These are phyloP conservation scores for Hymenochirus boettgeri DNA, from an alignment of 2,113 vertebrate species.

Conservation along the genomic window DNA sequence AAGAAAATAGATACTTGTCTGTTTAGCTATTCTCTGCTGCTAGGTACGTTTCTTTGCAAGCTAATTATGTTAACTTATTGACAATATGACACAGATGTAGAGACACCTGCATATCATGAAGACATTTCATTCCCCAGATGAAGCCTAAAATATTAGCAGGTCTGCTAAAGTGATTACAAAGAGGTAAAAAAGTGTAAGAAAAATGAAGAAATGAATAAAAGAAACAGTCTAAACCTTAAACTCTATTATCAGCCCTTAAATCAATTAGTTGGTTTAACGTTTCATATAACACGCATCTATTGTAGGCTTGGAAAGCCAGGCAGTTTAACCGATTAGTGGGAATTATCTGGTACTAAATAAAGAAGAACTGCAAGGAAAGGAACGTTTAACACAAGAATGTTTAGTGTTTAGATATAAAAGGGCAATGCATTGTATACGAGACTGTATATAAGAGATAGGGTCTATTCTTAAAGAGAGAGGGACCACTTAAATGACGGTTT, in stretches of 20 bases:
- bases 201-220: neutral
- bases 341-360: no score
- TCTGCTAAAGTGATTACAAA: neutral
- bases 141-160: slow-evolving; percentile 20
- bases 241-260: neutral
- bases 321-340: no score
- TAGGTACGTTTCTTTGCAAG: slow-evolving; percentile 39
- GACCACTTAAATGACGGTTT: no score
- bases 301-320: no score
- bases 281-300: no score
- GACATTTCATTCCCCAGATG: slow-evolving; percentile 40
- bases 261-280: neutral
- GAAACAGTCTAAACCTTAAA: neutral
- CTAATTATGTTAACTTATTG: slow-evolving; percentile 51
- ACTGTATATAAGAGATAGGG: no score
- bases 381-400: no score
- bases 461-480: no score
- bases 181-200: neutral
- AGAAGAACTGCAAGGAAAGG: no score
- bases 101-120: slow-evolving; percentile 57
- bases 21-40: slow-evolving; percentile 38
- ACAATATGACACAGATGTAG: slow-evolving; percentile 52
- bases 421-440: no score
- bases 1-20: slow-evolving; percentile 54
- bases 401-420: no score